Percentiles rank a stretch among this genome's conserved stretches.
Conservation (phyloP, 2,888 invertebrate species). For the Acleris literana region DNA sequence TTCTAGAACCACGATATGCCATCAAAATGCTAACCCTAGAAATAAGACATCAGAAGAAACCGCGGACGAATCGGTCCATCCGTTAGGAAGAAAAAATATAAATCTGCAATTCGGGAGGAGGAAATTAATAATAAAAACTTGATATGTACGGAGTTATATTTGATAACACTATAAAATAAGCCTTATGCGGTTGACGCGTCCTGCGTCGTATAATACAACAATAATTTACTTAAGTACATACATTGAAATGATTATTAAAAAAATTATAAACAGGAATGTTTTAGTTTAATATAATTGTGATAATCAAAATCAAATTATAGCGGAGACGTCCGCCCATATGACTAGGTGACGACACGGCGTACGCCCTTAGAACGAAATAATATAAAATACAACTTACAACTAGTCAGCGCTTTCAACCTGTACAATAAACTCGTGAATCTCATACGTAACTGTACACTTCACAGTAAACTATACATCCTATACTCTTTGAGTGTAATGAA, state of each 20-base stretch:
- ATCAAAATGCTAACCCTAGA: too few species aligned
- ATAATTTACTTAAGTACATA: constrained; percentile 39
- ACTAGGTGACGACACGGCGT: constrained; percentile 72
- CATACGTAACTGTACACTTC: constrained; percentile 82
- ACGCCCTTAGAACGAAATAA: constrained; percentile 41
- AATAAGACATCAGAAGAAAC: too few species aligned
- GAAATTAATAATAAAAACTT: constrained; percentile 4
- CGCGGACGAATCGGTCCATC: too few species aligned
- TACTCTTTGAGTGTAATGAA: constrained; percentile 29
- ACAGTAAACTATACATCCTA: constrained; percentile 42
- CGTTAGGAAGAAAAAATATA: too few species aligned
- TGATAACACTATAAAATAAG: constrained; percentile 36
- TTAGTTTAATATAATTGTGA: constrained; percentile 30
- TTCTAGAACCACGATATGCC: too few species aligned
- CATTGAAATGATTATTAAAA: constrained; percentile 37
- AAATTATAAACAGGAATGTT: constrained; percentile 42
- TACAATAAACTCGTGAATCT: constrained; percentile 75
- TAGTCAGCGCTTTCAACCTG: constrained; percentile 52
- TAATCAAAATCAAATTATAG: constrained; percentile 35
- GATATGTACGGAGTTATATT: constrained; percentile 36
- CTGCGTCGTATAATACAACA: constrained; percentile 35
- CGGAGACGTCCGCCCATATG: constrained; percentile 57
- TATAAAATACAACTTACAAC: constrained; percentile 42
- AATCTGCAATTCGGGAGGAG: background rate
- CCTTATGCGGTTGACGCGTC: constrained; percentile 4